These are phyloP conservation scores for Phymanthus crucifer DNA, from an alignment of 92 coral and sea anemone genomes.

Conservation along the genomic window DNA sequence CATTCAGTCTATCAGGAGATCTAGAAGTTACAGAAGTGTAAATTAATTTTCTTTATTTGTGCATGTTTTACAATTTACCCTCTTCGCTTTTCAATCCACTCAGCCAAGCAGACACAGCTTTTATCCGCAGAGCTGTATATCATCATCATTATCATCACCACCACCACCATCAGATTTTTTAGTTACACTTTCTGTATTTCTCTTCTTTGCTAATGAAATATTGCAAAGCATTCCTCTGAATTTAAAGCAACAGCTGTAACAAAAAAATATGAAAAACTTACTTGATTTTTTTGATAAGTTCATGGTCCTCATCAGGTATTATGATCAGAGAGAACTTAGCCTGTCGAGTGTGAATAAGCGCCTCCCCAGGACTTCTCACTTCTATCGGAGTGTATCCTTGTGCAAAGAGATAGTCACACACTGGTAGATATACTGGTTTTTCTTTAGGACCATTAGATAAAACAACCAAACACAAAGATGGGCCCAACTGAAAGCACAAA, in stretches of 20 bases:
- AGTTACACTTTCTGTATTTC: too few relatives aligned
- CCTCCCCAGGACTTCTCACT: conserved; percentile 64
- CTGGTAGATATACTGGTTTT: conserved; percentile 13
- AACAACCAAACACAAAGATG: conserved; percentile 29
- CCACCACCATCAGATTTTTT: too few relatives aligned
- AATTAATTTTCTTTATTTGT: neutral
- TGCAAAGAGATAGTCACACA: conserved; percentile 42
- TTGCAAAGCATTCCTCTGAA: too few relatives aligned
- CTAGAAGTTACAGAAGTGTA: conserved; percentile 11
- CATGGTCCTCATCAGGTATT: conserved; percentile 61
- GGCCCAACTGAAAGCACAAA: conserved; percentile 14
- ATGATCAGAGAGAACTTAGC: conserved; percentile 49
- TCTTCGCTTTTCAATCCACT: too few relatives aligned
- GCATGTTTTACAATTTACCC: neutral
- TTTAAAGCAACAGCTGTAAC: neutral
- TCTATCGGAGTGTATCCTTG: conserved; percentile 60
- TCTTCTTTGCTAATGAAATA: too few relatives aligned
- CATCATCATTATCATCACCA: too few relatives aligned
- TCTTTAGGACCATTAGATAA: conserved; percentile 28
- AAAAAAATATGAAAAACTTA: conserved; percentile 8
- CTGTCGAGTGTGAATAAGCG: conserved; percentile 67
- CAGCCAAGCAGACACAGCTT: too few relatives aligned
- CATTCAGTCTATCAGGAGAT: conserved; percentile 47
- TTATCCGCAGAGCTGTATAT: too few relatives aligned
- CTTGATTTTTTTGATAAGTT: conserved; percentile 63